Evolutionary conservation across 2,797 vertebrate genomes (phyloP).

Genomic region (Alectoris magna): DNA sequence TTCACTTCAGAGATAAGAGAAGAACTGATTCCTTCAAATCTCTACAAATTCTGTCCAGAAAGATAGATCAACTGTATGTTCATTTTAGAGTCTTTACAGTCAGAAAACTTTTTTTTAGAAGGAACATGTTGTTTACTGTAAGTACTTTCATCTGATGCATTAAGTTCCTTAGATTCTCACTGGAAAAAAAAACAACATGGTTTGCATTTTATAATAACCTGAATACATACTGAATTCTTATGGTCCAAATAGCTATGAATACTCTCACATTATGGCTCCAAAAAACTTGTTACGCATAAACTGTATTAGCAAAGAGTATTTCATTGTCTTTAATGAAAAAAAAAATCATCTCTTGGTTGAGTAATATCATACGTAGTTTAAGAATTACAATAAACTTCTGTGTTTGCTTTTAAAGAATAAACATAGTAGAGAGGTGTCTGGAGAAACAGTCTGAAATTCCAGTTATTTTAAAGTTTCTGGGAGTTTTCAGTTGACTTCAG

Average conservation of each 20-base stretch:
- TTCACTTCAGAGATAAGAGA: background rate
- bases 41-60: background rate
- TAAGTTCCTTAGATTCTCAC: background rate
- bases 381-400: background rate
- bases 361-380: background rate
- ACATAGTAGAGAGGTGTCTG: background rate
- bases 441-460: background rate
- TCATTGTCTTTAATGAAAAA: background rate
- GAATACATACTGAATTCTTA: background rate
- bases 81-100: background rate
- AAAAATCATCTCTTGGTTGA: background rate
- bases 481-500: background rate
- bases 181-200: background rate
- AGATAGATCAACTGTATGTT: background rate
- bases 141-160: background rate
- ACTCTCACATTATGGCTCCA: background rate
- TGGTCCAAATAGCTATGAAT: background rate
- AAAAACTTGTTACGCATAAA: background rate
- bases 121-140: background rate
- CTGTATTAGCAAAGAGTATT: background rate
- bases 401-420: background rate
- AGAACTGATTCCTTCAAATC: background rate
- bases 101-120: background rate
- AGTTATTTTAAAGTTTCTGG: background rate
- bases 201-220: background rate